These are phyloP conservation scores for Toxotes lorentzi DNA, from an alignment of 2,797 vertebrate genomes.

Conservation along the genomic window DNA sequence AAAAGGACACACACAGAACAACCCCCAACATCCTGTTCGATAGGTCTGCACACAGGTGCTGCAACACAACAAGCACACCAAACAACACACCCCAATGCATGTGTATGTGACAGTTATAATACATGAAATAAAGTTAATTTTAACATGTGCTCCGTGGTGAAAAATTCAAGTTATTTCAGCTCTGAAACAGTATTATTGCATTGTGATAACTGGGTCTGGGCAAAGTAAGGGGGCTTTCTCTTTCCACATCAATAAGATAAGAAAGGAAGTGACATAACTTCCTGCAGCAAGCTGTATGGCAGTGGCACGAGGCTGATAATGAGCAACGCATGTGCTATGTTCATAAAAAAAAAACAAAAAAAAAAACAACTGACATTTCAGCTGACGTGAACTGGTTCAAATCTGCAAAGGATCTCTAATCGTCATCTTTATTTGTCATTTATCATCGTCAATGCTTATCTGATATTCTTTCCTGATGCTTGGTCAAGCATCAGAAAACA, in stretches of 20 bases:
- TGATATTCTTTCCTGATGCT: constrained; percentile 9
- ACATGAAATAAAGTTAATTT: constrained; percentile 24
- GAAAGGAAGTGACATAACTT: constrained; percentile 85
- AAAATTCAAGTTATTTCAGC: constrained; percentile 31
- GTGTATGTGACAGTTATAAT: constrained; percentile 21
- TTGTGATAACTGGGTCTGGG: constrained; percentile 60
- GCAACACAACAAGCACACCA: constrained; percentile 6
- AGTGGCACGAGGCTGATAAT: constrained; percentile 48
- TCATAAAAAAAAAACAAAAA: constrained; percentile 21
- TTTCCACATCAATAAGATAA: constrained; percentile 77
- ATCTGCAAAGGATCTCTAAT: constrained; percentile 23
- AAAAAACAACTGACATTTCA: constrained; percentile 1
- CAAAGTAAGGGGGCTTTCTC: constrained; percentile 80
- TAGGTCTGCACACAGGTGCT: constrained; percentile 53
- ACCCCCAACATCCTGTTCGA: constrained; percentile 76
- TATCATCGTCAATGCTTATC: not conserved
- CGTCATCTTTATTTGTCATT: constrained; percentile 10
- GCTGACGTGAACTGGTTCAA: constrained; percentile 13
- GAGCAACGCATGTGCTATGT: constrained; percentile 41
- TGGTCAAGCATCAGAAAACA: not conserved
- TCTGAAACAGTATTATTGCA: constrained; percentile 33
- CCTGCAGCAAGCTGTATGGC: constrained; percentile 61
- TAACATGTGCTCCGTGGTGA: constrained; percentile 26
- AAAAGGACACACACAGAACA: constrained; percentile 51
- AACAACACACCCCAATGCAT: constrained; percentile 13